Evolutionary conservation across 2,888 invertebrate species (phyloP), one percentile per base, ranked within the genome.

Genomic region (Mycalesis mineus): DNA sequence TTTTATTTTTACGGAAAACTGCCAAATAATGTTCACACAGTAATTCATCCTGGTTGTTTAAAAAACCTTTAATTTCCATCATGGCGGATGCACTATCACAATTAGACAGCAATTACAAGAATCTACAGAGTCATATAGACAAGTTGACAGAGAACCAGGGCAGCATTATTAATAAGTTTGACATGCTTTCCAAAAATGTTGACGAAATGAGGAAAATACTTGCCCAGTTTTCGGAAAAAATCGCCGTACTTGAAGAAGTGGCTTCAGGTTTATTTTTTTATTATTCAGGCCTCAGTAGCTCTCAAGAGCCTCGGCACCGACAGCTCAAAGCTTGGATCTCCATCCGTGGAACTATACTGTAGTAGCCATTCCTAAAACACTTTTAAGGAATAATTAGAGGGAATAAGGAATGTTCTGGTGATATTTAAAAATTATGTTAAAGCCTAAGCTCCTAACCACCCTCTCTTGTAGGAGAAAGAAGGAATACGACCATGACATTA

Each of bases 161-260:
- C 22, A 69, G 54, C 53, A 72, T 87, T 8, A 47, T 80, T 22
- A 56, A 59, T 0, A 87, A 86, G 73, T 83, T 84, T 49, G 84
- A 86, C 28, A 61, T 63, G 1, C 58, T 88, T 17, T 68, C 70
- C 1, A 78, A 73, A 56, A 81, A 75, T 60, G 79, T 87, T 0
- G 83, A 86, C 0, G 84, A 82, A 0, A 50, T 88, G 5, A 70
- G 71, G 2, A 78, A 73, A 41, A 63, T 73, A 1, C 5, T 85
- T 1, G 42, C 64, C 0, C 73, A 78, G 37, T 72, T 82, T 28
- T 69, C 83, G 0, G 84, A 81, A 0, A 88, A 83, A 63, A 65
- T 86, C 1, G 54, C 64, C 0, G 55, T 65, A 7, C 62, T 87
- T 11, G 87, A 87, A 62, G 82, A 85, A 1, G 63, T 71, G 0